Percentiles rank a stretch among this genome's conserved stretches.
These are phyloP conservation scores for Nomada flava DNA, from an alignment of 2,888 invertebrate genomes.

Conservation along the genomic window DNA sequence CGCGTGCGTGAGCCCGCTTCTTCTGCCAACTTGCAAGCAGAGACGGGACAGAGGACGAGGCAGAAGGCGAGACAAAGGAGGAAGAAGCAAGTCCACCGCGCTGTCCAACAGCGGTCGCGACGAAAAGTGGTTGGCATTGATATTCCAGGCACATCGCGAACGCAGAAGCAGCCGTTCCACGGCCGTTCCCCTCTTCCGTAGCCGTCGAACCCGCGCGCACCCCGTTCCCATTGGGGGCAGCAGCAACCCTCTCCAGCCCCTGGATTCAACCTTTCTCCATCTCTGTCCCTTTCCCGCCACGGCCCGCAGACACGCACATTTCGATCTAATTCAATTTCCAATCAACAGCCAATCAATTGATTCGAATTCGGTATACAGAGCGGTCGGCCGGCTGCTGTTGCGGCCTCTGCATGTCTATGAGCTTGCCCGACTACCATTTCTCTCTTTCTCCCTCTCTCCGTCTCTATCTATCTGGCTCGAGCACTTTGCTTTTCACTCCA, in stretches of 20 bases:
- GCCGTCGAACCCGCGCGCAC: constrained; percentile 47
- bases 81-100: constrained; percentile 37
- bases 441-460: background rate
- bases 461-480: background rate
- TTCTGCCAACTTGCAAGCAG: background rate
- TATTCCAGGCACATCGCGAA: constrained; percentile 80
- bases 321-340: constrained; percentile 86
- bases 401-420: constrained; percentile 81
- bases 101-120: constrained; percentile 59
- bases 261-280: constrained; percentile 13
- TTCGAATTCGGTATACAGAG: constrained; percentile 85
- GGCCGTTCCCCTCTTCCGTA: constrained; percentile 72
- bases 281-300: constrained; percentile 33
- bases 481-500: background rate
- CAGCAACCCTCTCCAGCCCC: constrained; percentile 1
- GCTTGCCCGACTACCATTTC: constrained; percentile 48
- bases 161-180: constrained; percentile 78
- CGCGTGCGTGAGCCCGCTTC: constrained; percentile 13
- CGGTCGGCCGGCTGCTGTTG: constrained; percentile 71
- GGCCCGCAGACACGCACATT: constrained; percentile 84
- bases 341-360: constrained; percentile 87
- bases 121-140: constrained; percentile 78
- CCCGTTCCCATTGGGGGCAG: constrained; percentile 35
- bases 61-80: background rate
- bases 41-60: background rate